These are phyloP conservation scores for Hirtodrosophila trivittata DNA, from an alignment of 2,888 invertebrate species.

Conservation along the genomic window DNA sequence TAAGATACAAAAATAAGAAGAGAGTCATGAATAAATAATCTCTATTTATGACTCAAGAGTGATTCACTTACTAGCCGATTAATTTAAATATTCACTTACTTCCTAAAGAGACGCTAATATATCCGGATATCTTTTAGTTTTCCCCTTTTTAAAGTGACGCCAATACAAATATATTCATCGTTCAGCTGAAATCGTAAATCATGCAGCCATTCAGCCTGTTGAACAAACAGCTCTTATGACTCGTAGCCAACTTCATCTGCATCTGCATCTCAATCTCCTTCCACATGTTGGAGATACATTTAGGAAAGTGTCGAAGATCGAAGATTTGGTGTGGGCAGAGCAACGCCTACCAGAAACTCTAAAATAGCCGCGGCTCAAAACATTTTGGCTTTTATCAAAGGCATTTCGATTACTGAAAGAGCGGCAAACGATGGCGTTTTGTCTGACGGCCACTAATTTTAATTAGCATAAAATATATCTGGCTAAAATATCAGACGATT, in stretches of 20 bases:
- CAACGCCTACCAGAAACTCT: slow-evolving; percentile 59
- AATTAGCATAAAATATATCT: slow-evolving; percentile 63
- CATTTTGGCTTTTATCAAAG: slow-evolving; percentile 69
- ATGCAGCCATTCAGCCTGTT: slow-evolving; percentile 14
- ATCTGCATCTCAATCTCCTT: slow-evolving; percentile 12
- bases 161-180: slow-evolving; percentile 20
- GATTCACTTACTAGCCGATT: too few species aligned
- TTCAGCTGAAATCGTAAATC: slow-evolving; percentile 27
- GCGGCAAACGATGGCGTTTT: slow-evolving; percentile 54
- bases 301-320: slow-evolving; percentile 63
- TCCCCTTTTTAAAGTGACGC: slow-evolving; percentile 14
- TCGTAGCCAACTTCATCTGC: not conserved
- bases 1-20: not conserved
- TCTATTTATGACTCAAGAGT: not conserved
- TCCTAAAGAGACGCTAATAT: slow-evolving; percentile 1
- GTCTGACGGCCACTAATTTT: slow-evolving; percentile 61
- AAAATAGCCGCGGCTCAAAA: slow-evolving; percentile 45
- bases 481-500: slow-evolving; percentile 31
- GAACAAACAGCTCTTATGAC: slow-evolving; percentile 1
- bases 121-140: not conserved
- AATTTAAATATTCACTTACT: not conserved
- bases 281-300: too few species aligned
- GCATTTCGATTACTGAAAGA: slow-evolving; percentile 53
- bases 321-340: slow-evolving; percentile 49
- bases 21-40: not conserved